Conservation (phyloP, 1,140 invertebrate species). For the Magallana gigas region DNA sequence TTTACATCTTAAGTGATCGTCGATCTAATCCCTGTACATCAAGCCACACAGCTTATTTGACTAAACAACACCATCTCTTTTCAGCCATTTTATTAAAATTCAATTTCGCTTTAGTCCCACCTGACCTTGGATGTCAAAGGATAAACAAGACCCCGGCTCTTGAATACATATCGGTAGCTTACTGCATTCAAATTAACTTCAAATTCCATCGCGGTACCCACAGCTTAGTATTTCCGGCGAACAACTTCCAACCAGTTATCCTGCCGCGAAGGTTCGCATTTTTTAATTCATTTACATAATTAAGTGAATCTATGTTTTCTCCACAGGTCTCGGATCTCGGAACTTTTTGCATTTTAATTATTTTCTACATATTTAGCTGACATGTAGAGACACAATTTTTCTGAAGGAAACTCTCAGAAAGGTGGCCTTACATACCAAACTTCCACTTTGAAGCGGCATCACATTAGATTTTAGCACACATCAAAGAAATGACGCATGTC, state of each 20-base stretch:
- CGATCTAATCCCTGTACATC: constrained; percentile 27
- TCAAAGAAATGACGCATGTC: background rate
- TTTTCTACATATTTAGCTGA: background rate
- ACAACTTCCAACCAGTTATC: constrained; percentile 23
- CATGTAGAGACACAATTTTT: no score
- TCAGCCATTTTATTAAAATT: constrained; percentile 35
- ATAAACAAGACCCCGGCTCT: constrained; percentile 17
- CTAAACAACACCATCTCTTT: constrained; percentile 13
- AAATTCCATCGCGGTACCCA: constrained; percentile 22
- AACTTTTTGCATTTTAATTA: background rate
- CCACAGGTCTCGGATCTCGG: background rate
- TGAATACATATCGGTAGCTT: constrained; percentile 33
- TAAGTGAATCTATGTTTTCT: constrained; percentile 18
- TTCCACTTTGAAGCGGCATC: background rate
- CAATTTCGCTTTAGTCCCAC: constrained; percentile 30
- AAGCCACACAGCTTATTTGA: constrained; percentile 7
- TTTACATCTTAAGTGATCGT: constrained; percentile 28
- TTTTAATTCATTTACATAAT: constrained; percentile 9
- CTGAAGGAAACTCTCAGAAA: no score
- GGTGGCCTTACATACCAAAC: background rate
- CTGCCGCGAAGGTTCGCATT: constrained; percentile 16
- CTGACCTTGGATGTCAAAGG: constrained; percentile 22
- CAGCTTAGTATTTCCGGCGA: constrained; percentile 12
- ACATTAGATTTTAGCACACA: constrained; percentile 29
- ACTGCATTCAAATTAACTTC: constrained; percentile 25